These are phyloP conservation scores for Hepsetus odoe DNA, from an alignment of 2,113 vertebrate species.

Conservation along the genomic window DNA sequence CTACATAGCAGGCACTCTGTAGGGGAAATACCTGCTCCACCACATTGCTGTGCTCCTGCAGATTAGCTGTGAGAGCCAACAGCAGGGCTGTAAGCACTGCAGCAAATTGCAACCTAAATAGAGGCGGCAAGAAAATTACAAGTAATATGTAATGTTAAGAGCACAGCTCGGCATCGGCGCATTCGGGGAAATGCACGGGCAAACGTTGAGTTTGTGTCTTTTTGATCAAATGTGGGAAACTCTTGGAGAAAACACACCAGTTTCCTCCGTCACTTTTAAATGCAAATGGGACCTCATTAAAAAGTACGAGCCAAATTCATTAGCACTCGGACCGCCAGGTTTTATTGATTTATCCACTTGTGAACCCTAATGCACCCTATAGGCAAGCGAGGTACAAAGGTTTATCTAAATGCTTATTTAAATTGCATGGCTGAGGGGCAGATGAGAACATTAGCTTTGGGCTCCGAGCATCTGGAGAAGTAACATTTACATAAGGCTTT, in stretches of 20 bases:
- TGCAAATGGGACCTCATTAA: slow-evolving; percentile 79
- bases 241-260: slow-evolving; percentile 3
- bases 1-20: neutral
- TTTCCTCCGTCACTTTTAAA: slow-evolving; percentile 73
- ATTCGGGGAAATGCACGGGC: neutral
- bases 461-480: slow-evolving; percentile 77
- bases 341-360: slow-evolving; percentile 73
- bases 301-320: slow-evolving; percentile 76
- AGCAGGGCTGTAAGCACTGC: neutral
- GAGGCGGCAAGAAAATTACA: neutral
- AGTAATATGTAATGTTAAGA: slow-evolving; percentile 11
- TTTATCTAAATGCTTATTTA: slow-evolving; percentile 79
- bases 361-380: slow-evolving; percentile 68
- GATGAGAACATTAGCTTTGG: slow-evolving; percentile 63
- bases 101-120: slow-evolving; percentile 42
- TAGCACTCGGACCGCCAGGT: slow-evolving; percentile 62
- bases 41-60: neutral
- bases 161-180: neutral
- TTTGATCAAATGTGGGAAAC: slow-evolving; percentile 33
- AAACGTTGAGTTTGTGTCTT: slow-evolving; percentile 33
- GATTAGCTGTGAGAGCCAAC: neutral
- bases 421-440: slow-evolving; percentile 62
- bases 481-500: slow-evolving; percentile 79
- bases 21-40: neutral
- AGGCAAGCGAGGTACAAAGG: slow-evolving; percentile 77